These are phyloP conservation scores for Ctenoplectra terminalis DNA, from an alignment of 1,140 invertebrate genomes.

Conservation along the genomic window DNA sequence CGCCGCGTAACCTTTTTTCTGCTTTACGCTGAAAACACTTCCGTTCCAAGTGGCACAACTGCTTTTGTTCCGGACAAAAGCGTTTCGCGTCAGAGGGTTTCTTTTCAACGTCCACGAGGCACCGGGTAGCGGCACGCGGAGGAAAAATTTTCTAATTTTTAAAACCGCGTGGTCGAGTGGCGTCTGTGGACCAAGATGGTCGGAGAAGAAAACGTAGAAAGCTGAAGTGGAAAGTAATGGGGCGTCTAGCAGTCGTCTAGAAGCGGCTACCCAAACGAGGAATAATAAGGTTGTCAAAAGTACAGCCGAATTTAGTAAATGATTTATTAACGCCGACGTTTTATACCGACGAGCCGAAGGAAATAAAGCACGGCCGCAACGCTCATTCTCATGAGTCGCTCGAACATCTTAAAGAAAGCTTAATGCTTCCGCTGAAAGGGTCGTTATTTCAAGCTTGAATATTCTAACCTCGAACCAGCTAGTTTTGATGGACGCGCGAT, in stretches of 20 bases:
- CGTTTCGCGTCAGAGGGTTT: constrained; percentile 17
- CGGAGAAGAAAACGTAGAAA: background rate
- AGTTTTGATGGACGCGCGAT: constrained; percentile 17
- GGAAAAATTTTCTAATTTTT: constrained; percentile 19
- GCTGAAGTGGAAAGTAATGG: too few relatives aligned
- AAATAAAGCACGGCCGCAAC: background rate
- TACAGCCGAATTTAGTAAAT: background rate
- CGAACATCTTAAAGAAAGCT: background rate
- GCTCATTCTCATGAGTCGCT: background rate
- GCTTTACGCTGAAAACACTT: constrained; percentile 11
- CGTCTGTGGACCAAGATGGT: background rate
- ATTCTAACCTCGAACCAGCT: constrained; percentile 3
- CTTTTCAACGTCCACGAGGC: constrained; percentile 30
- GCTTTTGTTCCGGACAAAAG: constrained; percentile 28
- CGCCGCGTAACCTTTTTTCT: background rate
- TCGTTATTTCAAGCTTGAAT: constrained; percentile 7
- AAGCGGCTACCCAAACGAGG: background rate
- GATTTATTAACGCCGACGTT: constrained; percentile 21
- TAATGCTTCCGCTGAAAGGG: constrained; percentile 8
- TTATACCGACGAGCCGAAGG: background rate
- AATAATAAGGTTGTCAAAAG: background rate
- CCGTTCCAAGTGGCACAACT: background rate
- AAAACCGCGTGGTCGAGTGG: background rate
- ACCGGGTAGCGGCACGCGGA: background rate
- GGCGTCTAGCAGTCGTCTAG: too few relatives aligned